Conservation (phyloP, 2,797 vertebrate genomes). For the Ambastaia sidthimunki region DNA sequence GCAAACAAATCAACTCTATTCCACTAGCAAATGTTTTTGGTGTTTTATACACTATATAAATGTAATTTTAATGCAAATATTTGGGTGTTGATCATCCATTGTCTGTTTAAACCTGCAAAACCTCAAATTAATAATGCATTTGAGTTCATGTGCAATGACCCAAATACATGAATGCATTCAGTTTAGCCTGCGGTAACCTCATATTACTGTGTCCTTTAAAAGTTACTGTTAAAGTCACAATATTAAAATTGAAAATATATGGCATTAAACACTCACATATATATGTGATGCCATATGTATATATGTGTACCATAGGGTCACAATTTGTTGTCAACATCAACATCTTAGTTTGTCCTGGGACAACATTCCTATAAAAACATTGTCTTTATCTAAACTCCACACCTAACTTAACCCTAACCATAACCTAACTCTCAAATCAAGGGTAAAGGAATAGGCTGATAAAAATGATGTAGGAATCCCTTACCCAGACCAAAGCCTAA, state of each 20-base stretch:
- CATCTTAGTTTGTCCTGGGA: too few species aligned
- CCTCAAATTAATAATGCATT: constrained; percentile 18
- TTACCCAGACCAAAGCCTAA: too few species aligned
- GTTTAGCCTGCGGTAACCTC: constrained; percentile 19
- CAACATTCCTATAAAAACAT: too few species aligned
- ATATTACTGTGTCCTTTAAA: constrained; percentile 27
- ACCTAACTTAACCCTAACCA: too few species aligned
- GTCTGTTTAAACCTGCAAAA: neutral
- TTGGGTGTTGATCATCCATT: constrained; percentile 16
- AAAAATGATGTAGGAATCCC: too few species aligned
- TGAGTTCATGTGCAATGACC: constrained; percentile 23
- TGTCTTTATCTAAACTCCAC: too few species aligned
- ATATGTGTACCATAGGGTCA: neutral
- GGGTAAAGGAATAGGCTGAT: too few species aligned
- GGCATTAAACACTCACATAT: neutral
- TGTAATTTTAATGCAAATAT: constrained; percentile 23
- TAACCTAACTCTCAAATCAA: too few species aligned
- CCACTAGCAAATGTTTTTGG: constrained; percentile 17
- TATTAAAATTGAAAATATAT: too few species aligned
- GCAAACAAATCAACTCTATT: constrained; percentile 39
- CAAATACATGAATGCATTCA: constrained; percentile 35
- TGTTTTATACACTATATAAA: constrained; percentile 15
- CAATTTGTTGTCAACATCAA: too few species aligned
- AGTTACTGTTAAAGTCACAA: constrained; percentile 16
- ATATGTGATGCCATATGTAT: too few species aligned